These are phyloP conservation scores for Abscondita cerata DNA, from an alignment of 2,888 invertebrate species.

Conservation along the genomic window DNA sequence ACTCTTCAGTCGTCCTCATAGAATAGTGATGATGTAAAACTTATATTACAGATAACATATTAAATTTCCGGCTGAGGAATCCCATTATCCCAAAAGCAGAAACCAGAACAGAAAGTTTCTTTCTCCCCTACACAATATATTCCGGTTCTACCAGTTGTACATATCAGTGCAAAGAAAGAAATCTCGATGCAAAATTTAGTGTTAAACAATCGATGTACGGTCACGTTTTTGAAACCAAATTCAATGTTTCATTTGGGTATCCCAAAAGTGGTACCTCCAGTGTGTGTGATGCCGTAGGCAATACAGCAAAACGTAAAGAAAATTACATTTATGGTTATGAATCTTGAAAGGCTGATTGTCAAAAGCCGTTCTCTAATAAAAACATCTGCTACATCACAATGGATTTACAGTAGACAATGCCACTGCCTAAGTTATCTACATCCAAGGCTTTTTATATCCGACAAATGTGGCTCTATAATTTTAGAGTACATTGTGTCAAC, in stretches of 20 bases:
- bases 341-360: background rate
- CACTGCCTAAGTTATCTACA: background rate
- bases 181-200: background rate
- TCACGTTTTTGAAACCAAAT: conserved; percentile 10
- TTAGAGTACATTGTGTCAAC: background rate
- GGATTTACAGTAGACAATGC: background rate
- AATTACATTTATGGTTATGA: background rate
- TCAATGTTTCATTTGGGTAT: conserved; percentile 4
- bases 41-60: background rate
- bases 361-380: background rate
- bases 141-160: background rate
- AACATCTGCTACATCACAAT: background rate
- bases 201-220: conserved; percentile 3
- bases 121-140: background rate
- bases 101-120: conserved; percentile 3
- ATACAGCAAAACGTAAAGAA: background rate
- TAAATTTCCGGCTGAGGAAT: background rate
- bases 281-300: conserved; percentile 1
- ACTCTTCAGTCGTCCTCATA: background rate
- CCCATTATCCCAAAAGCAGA: background rate
- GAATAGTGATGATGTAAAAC: background rate
- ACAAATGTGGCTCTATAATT: background rate
- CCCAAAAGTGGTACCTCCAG: conserved; percentile 9
- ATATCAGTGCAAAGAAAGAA: conserved; percentile 1
- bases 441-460: conserved; percentile 1